phyloP scores from a whole-genome alignment of 53 echinoderm and acorn worm species.

The Apostichopus leukothele region DNA sequence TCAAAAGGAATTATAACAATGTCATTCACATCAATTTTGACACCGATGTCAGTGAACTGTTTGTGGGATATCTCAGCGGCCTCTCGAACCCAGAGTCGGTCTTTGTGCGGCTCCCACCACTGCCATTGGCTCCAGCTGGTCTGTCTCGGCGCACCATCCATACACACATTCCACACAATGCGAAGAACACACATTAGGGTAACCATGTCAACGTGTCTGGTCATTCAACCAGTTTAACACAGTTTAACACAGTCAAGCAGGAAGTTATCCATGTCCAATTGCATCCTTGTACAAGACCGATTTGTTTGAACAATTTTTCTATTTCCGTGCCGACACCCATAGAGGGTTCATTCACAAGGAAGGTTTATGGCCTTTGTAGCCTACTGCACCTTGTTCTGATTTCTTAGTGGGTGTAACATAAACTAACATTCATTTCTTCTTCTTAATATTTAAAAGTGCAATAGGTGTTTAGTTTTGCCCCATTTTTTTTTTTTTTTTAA shows the following conservation, averaged over 20 bases:
- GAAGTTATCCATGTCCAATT: conserved; percentile 24
- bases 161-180: not conserved
- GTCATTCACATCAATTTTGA: not conserved
- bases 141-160: not conserved
- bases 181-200: not conserved
- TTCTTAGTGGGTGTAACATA: no score
- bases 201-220: not conserved
- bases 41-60: not conserved
- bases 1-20: not conserved
- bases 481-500: no score
- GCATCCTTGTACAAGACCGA: not conserved
- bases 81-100: not conserved
- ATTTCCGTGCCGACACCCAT: not conserved
- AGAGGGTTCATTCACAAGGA: not conserved
- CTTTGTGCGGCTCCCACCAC: not conserved
- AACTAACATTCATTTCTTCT: no score
- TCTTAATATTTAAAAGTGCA: no score
- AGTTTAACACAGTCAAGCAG: not conserved
- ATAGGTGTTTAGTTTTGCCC: no score
- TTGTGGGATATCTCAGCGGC: not conserved
- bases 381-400: no score
- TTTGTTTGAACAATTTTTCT: not conserved
- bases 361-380: no score
- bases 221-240: conserved; percentile 11
- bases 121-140: not conserved